These are phyloP conservation scores for Poeciliopsis occidentalis DNA, from an alignment of 2,113 vertebrate genomes.

Conservation along the genomic window DNA sequence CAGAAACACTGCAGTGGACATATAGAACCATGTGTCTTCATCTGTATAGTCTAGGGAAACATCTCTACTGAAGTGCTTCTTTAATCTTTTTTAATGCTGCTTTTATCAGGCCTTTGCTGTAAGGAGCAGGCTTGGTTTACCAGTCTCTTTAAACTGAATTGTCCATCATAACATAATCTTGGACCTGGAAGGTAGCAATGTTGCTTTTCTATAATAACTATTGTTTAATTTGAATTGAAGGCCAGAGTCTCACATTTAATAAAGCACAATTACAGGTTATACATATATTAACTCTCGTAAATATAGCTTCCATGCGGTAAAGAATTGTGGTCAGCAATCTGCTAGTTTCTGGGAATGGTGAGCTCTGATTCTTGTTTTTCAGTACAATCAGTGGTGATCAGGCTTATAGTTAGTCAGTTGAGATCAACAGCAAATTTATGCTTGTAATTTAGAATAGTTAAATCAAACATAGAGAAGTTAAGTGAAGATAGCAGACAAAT, in stretches of 20 bases:
- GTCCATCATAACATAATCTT: not conserved
- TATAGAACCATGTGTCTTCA: conserved; percentile 28
- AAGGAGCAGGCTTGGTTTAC: conserved; percentile 4
- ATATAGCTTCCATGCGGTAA: too few species aligned
- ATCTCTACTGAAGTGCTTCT: not conserved
- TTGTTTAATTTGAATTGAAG: not conserved
- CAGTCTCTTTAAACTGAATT: conserved; percentile 10
- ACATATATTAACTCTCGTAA: too few species aligned
- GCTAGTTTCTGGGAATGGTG: too few species aligned
- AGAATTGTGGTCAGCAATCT: too few species aligned
- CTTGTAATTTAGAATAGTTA: too few species aligned
- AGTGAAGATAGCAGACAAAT: too few species aligned
- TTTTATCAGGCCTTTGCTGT: conserved; percentile 32
- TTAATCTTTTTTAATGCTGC: conserved; percentile 2
- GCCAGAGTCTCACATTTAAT: not conserved
- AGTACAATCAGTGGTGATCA: too few species aligned
- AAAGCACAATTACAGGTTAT: not conserved
- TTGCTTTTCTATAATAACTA: not conserved
- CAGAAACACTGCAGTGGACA: conserved; percentile 61
- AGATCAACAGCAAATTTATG: too few species aligned
- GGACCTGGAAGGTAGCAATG: conserved; percentile 8
- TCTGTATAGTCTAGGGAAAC: conserved; percentile 16
- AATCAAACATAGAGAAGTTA: too few species aligned
- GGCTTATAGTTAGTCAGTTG: too few species aligned
- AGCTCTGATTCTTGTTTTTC: too few species aligned